phyloP scores from a whole-genome alignment of 2,888 invertebrate genomes.

The Drosophila basisetae region DNA sequence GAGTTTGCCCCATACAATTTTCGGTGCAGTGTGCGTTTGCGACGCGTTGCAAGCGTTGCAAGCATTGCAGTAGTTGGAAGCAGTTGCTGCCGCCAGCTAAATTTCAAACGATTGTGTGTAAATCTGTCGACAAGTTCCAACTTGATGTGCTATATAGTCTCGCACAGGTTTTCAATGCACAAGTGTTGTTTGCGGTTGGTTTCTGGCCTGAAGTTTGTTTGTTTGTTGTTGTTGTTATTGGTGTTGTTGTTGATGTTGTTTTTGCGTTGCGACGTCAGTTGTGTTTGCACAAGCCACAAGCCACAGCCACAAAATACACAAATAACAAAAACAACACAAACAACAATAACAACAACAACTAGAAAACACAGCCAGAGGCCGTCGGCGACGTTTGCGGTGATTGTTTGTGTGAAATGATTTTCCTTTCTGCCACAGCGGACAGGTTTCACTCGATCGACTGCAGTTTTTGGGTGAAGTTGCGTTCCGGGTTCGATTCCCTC shows the following conservation, averaged over 20 bases:
- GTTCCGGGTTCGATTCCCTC: slow-evolving; percentile 75
- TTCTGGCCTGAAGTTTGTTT: slow-evolving; percentile 14
- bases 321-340: background rate
- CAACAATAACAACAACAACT: background rate
- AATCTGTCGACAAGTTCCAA: slow-evolving; percentile 66
- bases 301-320: slow-evolving; percentile 32
- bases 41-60: slow-evolving; percentile 16
- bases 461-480: slow-evolving; percentile 36
- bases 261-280: slow-evolving; percentile 38
- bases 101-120: slow-evolving; percentile 69
- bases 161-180: slow-evolving; percentile 43
- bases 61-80: background rate
- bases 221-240: slow-evolving; percentile 21
- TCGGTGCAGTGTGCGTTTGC: slow-evolving; percentile 31
- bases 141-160: slow-evolving; percentile 55
- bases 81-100: slow-evolving; percentile 34
- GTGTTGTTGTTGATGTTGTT: slow-evolving; percentile 17
- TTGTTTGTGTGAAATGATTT: slow-evolving; percentile 77
- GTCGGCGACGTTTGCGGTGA: slow-evolving; percentile 45
- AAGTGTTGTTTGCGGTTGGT: slow-evolving; percentile 52
- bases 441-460: slow-evolving; percentile 76
- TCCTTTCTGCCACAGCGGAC: slow-evolving; percentile 71
- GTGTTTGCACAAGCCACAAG: slow-evolving; percentile 74
- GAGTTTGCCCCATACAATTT: background rate
- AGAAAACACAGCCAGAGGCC: slow-evolving; percentile 21